phyloP scores from a whole-genome alignment of 2,888 invertebrate genomes.

The Steinernema carpocapsae region DNA sequence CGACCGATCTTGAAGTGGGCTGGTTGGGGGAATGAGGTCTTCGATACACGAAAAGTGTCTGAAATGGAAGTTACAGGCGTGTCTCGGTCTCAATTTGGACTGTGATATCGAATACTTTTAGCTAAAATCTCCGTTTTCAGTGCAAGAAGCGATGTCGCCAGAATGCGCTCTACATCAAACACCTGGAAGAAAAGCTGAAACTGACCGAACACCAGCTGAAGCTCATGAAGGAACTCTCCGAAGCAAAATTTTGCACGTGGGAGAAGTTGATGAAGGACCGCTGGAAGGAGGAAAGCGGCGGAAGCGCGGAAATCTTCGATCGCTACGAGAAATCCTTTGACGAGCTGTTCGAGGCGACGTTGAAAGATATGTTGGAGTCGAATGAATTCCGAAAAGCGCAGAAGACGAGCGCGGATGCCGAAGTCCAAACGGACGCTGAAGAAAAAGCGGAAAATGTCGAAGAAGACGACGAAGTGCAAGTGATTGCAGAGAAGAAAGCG shows the following conservation, averaged over 20 bases:
- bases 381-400: too few relatives aligned
- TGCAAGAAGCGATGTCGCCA: slow-evolving; percentile 9
- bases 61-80: too few relatives aligned
- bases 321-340: slow-evolving; percentile 8
- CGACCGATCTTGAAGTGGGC: too few relatives aligned
- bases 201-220: not conserved
- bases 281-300: not conserved
- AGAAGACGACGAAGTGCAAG: slow-evolving; percentile 4
- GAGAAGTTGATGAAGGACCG: slow-evolving; percentile 18
- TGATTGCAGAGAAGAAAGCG: not conserved
- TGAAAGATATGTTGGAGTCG: not conserved
- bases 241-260: slow-evolving; percentile 1
- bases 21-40: too few relatives aligned
- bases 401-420: not conserved
- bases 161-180: not conserved
- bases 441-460: not conserved
- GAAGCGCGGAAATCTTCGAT: not conserved
- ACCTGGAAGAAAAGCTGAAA: not conserved
- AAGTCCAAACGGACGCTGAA: not conserved
- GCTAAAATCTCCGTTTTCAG: not conserved
- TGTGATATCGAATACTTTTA: not conserved
- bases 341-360: not conserved
- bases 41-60: too few relatives aligned
- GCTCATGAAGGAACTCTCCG: not conserved
- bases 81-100: not conserved